phyloP scores from a whole-genome alignment of 2,888 invertebrate genomes.

The Macrosoma leucophasiata region DNA sequence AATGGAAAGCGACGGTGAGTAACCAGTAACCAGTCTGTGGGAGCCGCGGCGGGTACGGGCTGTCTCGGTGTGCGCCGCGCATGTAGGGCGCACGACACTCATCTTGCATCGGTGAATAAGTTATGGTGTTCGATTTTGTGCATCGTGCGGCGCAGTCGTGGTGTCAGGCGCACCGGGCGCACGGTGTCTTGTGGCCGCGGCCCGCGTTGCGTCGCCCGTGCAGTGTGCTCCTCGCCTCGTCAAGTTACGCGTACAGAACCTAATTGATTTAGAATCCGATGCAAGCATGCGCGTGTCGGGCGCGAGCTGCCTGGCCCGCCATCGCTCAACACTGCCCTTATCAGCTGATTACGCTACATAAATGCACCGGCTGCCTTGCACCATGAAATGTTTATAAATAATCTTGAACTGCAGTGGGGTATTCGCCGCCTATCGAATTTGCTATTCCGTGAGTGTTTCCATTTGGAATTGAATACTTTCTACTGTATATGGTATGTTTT shows the following conservation, averaged over 20 bases:
- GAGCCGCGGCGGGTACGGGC: conserved; percentile 33
- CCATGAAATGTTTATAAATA: conserved; percentile 45
- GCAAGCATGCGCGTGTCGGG: conserved; percentile 60
- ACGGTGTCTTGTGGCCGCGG: conserved; percentile 17
- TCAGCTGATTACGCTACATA: conserved; percentile 64
- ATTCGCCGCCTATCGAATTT: no score
- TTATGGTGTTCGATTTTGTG: conserved; percentile 68
- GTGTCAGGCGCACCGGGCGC: conserved; percentile 21
- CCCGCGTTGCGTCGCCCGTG: conserved; percentile 18
- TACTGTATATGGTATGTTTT: no score
- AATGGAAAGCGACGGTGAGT: conserved; percentile 72
- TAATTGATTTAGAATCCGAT: conserved; percentile 59
- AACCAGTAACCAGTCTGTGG: conserved; percentile 33
- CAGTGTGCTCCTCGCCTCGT: conserved; percentile 20
- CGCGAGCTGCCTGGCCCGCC: conserved; percentile 35
- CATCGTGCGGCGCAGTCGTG: conserved; percentile 60
- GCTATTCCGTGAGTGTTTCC: no score
- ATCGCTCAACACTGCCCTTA: conserved; percentile 48
- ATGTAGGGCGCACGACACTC: conserved; percentile 66
- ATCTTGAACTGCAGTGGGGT: conserved; percentile 25
- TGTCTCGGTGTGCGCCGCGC: conserved; percentile 61
- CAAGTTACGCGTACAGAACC: conserved; percentile 24
- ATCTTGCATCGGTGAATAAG: conserved; percentile 65
- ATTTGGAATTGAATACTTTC: no score
- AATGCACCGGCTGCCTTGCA: conserved; percentile 41